Evolutionary conservation across 2,888 invertebrate genomes (phyloP).

Genomic region (Drosophila lutescens): DNA sequence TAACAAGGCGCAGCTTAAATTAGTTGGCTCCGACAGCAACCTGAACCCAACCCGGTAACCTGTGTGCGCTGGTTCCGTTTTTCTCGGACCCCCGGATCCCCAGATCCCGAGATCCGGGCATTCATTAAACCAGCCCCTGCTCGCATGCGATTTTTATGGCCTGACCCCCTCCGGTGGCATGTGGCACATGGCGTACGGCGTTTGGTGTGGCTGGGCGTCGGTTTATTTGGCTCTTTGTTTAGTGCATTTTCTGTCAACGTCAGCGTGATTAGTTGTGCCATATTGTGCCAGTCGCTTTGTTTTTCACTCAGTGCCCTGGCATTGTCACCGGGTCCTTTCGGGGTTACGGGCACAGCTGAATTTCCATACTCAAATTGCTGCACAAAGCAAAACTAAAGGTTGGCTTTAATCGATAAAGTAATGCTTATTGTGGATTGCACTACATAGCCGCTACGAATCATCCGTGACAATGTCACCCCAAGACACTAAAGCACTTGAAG

Average conservation of each 20-base stretch:
- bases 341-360: slow-evolving; percentile 20
- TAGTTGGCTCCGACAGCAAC: slow-evolving; percentile 56
- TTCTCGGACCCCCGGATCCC: slow-evolving; percentile 22
- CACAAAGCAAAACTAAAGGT: too few species aligned
- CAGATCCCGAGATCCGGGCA: slow-evolving; percentile 5
- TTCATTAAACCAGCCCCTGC: slow-evolving; percentile 24
- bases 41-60: slow-evolving; percentile 37
- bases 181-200: background rate
- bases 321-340: slow-evolving; percentile 34
- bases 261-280: slow-evolving; percentile 71
- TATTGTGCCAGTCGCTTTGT: slow-evolving; percentile 47
- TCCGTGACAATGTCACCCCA: too few species aligned
- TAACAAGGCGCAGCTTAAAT: slow-evolving; percentile 68
- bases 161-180: slow-evolving; percentile 7
- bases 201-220: slow-evolving; percentile 35
- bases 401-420: background rate
- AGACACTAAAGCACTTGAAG: too few species aligned
- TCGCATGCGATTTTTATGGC: slow-evolving; percentile 40
- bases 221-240: slow-evolving; percentile 46
- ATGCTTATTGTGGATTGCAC: too few species aligned
- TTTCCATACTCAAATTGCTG: slow-evolving; percentile 7
- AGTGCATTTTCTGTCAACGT: slow-evolving; percentile 66
- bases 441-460: too few species aligned
- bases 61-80: slow-evolving; percentile 28
- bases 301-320: slow-evolving; percentile 31